Evolutionary conservation across 2,113 vertebrate species (phyloP), one percentile per base, ranked within the genome.

Genomic region (Nestor notabilis): DNA sequence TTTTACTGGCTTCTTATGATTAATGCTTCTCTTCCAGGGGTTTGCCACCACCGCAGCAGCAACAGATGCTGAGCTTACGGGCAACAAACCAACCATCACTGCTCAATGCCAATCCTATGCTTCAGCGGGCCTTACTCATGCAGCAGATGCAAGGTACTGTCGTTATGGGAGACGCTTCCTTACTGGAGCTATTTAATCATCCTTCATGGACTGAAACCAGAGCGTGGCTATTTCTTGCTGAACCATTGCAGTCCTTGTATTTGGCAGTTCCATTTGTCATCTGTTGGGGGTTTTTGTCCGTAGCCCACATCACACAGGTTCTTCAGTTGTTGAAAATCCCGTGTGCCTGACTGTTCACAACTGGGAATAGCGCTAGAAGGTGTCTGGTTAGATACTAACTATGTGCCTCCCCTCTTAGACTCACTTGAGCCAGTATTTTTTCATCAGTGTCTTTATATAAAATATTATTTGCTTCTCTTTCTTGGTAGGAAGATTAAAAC

Each of bases 121-220:
- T 99, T 65, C 99, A 99, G 96, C 98, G 99, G 37, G 99, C 99
- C 75, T 95, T 99, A 92, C 98, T 99, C 75, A 98, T 99, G 98
- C 99, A 99, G 94, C 99, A 99, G 96, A 98, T 99, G 98, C 99
- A 99, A 98, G 99, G 99, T 99, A 98, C 56, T 74, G 90, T 89
- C 55, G 77, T 83, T 97, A 92, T 61, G 80, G 94, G 96, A 84
- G 56, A 89, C 41, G 74, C 92, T 92, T 58, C 27, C 65, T 76
- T 93, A 43, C 35, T 91, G 87, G 69, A 95, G 83, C 90, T 96
- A 89, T 77, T 89, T 90, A 83, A 75, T 88, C 90, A 80, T 85
- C 47, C 95, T 68, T 94, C 60, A 24, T 79, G 74, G 90, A 61
- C 70, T 81, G 77, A 92, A 86, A 80, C 86, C 47, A 28, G 19